phyloP scores from a whole-genome alignment of 2,797 vertebrate species.

The Pelobates cultripes region DNA sequence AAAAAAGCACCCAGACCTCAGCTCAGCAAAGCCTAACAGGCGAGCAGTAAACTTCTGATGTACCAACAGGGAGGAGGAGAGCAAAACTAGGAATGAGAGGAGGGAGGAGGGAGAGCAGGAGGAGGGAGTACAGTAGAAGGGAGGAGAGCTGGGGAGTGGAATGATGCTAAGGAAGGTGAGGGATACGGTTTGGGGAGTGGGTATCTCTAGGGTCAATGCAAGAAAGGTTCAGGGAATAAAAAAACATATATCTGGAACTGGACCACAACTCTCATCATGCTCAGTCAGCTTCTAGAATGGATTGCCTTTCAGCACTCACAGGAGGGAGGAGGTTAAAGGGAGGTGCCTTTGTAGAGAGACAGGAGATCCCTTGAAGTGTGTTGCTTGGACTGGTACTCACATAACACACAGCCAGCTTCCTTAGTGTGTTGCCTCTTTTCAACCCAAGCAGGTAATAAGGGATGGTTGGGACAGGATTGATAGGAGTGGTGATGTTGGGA shows the following conservation, averaged over 20 bases:
- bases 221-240: not conserved
- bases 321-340: too few relatives aligned
- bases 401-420: not conserved
- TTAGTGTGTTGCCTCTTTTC: too few relatives aligned
- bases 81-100: constrained; percentile 37
- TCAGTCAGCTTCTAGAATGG: not conserved
- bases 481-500: too few relatives aligned
- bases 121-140: constrained; percentile 1
- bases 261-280: not conserved
- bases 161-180: not conserved
- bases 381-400: too few relatives aligned
- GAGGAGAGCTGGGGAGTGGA: not conserved
- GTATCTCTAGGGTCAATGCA: not conserved
- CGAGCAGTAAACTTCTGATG: constrained; percentile 67
- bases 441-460: too few relatives aligned
- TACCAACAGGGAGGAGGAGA: constrained; percentile 52
- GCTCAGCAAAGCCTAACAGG: constrained; percentile 37
- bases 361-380: too few relatives aligned
- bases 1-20: constrained; percentile 22
- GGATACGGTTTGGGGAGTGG: not conserved
- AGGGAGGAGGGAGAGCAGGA: constrained; percentile 25
- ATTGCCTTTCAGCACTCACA: too few relatives aligned
- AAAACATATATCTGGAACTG: not conserved
- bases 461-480: too few relatives aligned
- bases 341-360: too few relatives aligned